phyloP scores from a whole-genome alignment of 2,797 vertebrate species.

The Megalops cyprinoides region DNA sequence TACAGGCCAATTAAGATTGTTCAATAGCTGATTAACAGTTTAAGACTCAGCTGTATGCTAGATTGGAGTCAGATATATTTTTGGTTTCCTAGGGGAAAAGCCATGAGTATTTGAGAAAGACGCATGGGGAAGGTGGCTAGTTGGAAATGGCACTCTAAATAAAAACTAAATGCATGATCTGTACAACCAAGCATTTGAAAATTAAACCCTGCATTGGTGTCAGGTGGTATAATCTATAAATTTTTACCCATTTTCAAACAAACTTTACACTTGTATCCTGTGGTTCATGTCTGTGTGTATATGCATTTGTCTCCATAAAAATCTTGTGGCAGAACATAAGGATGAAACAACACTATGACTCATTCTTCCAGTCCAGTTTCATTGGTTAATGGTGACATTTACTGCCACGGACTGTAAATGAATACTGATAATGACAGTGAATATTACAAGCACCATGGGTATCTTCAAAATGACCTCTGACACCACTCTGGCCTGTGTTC shows the following conservation, averaged over 20 bases:
- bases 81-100: not conserved
- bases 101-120: not conserved
- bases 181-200: not conserved
- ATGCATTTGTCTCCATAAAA: too few relatives aligned
- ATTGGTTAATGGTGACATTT: not conserved
- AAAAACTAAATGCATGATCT: not conserved
- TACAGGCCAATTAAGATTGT: not conserved
- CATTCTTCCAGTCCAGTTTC: not conserved
- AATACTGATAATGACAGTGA: not conserved
- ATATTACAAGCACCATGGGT: not conserved
- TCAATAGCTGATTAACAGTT: not conserved
- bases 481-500: too few relatives aligned
- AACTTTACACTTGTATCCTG: too few relatives aligned
- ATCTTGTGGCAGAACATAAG: too few relatives aligned
- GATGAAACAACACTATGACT: not conserved
- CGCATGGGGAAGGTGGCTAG: not conserved
- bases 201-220: not conserved
- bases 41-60: not conserved
- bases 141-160: not conserved
- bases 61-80: not conserved
- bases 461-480: not conserved
- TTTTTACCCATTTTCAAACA: not conserved
- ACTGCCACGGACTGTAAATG: not conserved
- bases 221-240: not conserved
- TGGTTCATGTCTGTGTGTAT: too few relatives aligned